phyloP scores from a whole-genome alignment of 2,888 invertebrate species.

The Cryptocheilus praepositus region DNA sequence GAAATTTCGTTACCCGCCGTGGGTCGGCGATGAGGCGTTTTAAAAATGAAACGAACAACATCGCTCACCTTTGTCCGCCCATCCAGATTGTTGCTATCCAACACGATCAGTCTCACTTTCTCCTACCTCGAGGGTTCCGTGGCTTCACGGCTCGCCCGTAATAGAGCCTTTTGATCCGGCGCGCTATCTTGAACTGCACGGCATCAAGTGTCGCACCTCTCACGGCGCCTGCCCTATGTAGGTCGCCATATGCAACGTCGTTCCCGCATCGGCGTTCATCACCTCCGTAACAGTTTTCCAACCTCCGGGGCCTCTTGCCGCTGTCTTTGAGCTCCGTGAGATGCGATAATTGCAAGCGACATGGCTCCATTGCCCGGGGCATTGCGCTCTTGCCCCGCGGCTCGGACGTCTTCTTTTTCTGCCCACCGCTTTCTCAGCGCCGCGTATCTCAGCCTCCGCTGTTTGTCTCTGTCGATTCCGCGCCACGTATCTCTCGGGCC shows the following conservation, averaged over 20 bases:
- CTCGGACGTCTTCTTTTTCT: not conserved
- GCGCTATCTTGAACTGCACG: slow-evolving; percentile 13
- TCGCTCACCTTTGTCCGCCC: too few relatives aligned
- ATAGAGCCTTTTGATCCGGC: slow-evolving; percentile 18
- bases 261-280: slow-evolving; percentile 51
- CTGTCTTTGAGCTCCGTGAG: slow-evolving; percentile 57
- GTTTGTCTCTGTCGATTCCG: too few relatives aligned
- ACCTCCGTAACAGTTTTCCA: slow-evolving; percentile 52
- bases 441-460: not conserved
- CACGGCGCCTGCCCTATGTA: slow-evolving; percentile 31
- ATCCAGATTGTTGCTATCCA: too few relatives aligned
- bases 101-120: too few relatives aligned
- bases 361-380: slow-evolving; percentile 5
- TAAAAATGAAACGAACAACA: too few relatives aligned
- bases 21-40: too few relatives aligned
- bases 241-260: slow-evolving; percentile 30
- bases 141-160: not conserved
- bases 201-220: slow-evolving; percentile 14
- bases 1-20: too few relatives aligned
- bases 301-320: slow-evolving; percentile 43
- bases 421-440: not conserved
- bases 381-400: not conserved
- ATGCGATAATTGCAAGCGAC: slow-evolving; percentile 54
- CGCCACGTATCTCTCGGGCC: too few relatives aligned
- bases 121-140: too few relatives aligned